phyloP scores from a whole-genome alignment of 2,797 vertebrate species.

The Lagodon rhomboides region DNA sequence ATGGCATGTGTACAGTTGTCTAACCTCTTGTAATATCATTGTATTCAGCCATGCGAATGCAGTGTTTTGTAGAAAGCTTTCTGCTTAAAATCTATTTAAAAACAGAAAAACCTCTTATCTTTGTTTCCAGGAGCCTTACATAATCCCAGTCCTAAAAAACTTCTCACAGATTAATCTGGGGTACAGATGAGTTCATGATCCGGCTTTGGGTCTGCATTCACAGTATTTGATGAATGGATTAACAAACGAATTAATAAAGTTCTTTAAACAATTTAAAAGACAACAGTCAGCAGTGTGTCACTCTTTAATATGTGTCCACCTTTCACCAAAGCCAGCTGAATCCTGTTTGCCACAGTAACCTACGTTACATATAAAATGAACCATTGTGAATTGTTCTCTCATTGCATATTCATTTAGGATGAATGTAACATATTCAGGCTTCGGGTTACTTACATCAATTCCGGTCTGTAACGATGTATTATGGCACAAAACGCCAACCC shows the following conservation, averaged over 20 bases:
- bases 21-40: neutral
- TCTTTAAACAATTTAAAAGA: neutral
- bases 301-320: neutral
- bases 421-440: neutral
- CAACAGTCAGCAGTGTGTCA: neutral
- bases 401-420: neutral
- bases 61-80: neutral
- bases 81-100: neutral
- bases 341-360: too few species aligned
- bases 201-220: neutral
- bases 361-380: neutral
- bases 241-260: neutral
- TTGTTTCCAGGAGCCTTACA: neutral
- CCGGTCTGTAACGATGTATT: slow-evolving; percentile 94
- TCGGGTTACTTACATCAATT: slow-evolving; percentile 91
- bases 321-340: neutral
- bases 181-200: too few species aligned
- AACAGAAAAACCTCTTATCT: neutral
- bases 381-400: neutral
- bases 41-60: neutral
- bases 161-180: too few species aligned
- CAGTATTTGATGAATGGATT: neutral
- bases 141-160: neutral
- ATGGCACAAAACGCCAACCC: slow-evolving; percentile 97
- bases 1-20: neutral